Percentiles rank a stretch among this genome's conserved stretches.
Conservation (phyloP, 2,888 invertebrate species). For the Xanthia togata region DNA sequence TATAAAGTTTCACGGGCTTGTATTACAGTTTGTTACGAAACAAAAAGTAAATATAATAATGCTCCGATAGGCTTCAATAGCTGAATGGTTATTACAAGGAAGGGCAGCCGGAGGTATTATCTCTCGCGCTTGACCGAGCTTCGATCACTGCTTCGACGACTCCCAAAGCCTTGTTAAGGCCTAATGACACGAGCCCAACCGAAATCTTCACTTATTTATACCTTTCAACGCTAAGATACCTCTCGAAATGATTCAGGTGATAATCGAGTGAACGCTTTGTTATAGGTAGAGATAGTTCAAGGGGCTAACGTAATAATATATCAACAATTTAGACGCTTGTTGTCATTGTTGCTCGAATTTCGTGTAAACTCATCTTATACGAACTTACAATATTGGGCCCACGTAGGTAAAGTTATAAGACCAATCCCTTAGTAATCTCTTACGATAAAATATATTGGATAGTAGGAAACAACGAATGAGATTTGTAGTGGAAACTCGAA, state of each 20-base stretch:
- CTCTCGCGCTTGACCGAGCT: slow-evolving; percentile 89
- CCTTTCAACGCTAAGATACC: slow-evolving; percentile 72
- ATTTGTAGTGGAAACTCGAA: neutral
- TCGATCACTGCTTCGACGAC: slow-evolving; percentile 85
- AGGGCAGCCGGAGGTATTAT: slow-evolving; percentile 79
- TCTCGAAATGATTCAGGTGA: slow-evolving; percentile 71
- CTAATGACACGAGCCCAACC: slow-evolving; percentile 85
- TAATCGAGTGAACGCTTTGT: slow-evolving; percentile 54
- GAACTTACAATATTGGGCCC: slow-evolving; percentile 13
- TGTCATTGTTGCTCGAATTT: slow-evolving; percentile 10
- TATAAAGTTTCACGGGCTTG: slow-evolving; percentile 1
- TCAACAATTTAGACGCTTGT: slow-evolving; percentile 8
- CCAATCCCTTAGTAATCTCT: neutral
- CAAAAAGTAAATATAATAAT: slow-evolving; percentile 62
- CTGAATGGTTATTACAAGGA: slow-evolving; percentile 69
- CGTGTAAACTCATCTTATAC: slow-evolving; percentile 24
- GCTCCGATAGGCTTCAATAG: slow-evolving; percentile 61
- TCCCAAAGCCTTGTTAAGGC: slow-evolving; percentile 86
- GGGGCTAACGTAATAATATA: slow-evolving; percentile 30
- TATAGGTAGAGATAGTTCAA: slow-evolving; percentile 36
- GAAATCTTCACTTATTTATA: slow-evolving; percentile 82
- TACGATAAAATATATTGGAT: neutral
- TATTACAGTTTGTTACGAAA: slow-evolving; percentile 46
- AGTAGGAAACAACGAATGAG: neutral
- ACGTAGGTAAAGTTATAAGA: neutral